Conservation (phyloP, 2,113 vertebrate genomes). For the Chaetops frenatus region DNA sequence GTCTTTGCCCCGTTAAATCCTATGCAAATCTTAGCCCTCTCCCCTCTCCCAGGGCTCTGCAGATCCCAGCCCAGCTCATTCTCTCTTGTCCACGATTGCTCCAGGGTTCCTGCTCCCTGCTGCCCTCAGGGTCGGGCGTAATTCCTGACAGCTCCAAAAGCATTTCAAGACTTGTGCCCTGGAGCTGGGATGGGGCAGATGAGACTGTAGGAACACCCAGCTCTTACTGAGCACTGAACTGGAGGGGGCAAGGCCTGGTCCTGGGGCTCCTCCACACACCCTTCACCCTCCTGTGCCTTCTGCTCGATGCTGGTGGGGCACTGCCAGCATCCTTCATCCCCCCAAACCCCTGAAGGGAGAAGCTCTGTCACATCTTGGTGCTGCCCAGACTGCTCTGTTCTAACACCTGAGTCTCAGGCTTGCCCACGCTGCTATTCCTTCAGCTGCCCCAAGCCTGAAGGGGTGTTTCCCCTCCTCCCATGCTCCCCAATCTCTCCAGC, state of each 20-base stretch:
- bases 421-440: neutral
- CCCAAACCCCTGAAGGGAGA: neutral
- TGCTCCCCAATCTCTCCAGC: neutral
- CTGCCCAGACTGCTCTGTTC: neutral
- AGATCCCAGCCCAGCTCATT: neutral
- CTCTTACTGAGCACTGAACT: neutral
- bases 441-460: neutral
- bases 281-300: conserved; percentile 39
- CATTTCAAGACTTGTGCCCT: neutral
- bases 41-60: neutral
- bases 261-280: neutral
- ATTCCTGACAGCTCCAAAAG: neutral
- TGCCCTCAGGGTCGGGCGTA: neutral
- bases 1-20: conserved; percentile 25
- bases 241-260: neutral
- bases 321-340: neutral
- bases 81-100: neutral
- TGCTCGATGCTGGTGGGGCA: neutral
- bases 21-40: conserved; percentile 25
- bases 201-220: neutral
- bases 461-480: neutral
- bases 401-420: neutral
- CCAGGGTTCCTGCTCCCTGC: neutral
- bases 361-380: neutral
- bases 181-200: neutral